phyloP scores from a whole-genome alignment of 2,797 vertebrate species.

The Scyliorhinus canicula region DNA sequence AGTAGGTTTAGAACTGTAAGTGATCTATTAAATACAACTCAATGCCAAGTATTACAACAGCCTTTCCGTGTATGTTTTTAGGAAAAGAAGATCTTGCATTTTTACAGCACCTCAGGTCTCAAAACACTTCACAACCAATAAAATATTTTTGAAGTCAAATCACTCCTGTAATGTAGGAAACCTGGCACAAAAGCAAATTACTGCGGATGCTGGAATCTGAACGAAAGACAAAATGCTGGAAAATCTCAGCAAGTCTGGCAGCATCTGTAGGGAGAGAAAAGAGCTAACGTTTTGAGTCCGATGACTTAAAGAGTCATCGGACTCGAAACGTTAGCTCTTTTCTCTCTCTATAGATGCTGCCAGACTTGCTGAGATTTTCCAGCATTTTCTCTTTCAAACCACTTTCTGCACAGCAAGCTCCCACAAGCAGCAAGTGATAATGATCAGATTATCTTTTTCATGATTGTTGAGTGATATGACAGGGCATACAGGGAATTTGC shows the following conservation, averaged over 20 bases:
- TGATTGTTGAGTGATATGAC: background rate
- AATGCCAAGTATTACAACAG: background rate
- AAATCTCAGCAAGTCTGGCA: too few relatives aligned
- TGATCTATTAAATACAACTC: background rate
- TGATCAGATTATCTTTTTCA: too few relatives aligned
- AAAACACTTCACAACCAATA: background rate
- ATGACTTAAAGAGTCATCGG: too few relatives aligned
- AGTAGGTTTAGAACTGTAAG: background rate
- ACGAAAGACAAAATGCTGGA: too few relatives aligned
- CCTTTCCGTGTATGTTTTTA: background rate
- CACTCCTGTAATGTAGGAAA: background rate
- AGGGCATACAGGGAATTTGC: background rate
- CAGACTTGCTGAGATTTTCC: too few relatives aligned
- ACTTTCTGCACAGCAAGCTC: background rate
- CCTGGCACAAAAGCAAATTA: too few relatives aligned
- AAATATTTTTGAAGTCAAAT: background rate
- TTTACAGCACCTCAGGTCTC: background rate
- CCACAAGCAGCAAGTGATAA: background rate
- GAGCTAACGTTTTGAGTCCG: too few relatives aligned
- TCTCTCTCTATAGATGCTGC: too few relatives aligned
- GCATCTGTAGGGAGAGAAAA: too few relatives aligned
- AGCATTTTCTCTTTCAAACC: too few relatives aligned
- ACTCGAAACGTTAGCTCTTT: too few relatives aligned
- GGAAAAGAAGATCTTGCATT: background rate
- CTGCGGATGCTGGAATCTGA: too few relatives aligned